Conservation (phyloP, 2,888 invertebrate genomes). For the Apodemia zela region DNA sequence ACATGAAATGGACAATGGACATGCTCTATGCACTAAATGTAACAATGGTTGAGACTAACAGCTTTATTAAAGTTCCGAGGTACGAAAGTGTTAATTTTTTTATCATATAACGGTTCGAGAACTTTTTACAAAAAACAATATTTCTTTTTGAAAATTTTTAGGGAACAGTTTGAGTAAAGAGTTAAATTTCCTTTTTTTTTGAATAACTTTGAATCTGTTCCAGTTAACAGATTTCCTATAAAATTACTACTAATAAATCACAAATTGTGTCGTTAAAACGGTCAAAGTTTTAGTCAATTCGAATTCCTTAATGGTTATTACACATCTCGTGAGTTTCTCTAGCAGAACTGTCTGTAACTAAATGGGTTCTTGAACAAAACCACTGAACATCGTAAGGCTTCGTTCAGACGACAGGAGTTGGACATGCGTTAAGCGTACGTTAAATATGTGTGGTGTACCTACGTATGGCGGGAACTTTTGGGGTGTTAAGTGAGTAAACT, state of each 20-base stretch:
- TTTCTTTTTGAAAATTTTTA: too few species aligned
- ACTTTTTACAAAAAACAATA: too few species aligned
- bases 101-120: neutral
- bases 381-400: conserved; percentile 5
- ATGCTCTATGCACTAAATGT: neutral
- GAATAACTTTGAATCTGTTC: neutral
- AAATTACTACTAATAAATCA: neutral
- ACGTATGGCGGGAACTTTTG: neutral
- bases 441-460: too few species aligned
- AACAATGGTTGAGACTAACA: neutral
- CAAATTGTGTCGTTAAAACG: neutral
- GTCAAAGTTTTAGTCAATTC: conserved; percentile 8
- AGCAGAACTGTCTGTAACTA: conserved; percentile 12
- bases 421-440: neutral
- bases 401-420: neutral
- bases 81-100: neutral
- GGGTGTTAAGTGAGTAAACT: too few species aligned
- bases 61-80: neutral
- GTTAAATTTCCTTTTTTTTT: too few species aligned
- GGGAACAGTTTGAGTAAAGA: too few species aligned
- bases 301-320: neutral
- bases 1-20: neutral
- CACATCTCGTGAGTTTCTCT: conserved; percentile 5
- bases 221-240: neutral
- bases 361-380: conserved; percentile 14